phyloP scores from a whole-genome alignment of 2,888 invertebrate species.

The Acanthosepion esculentum region DNA sequence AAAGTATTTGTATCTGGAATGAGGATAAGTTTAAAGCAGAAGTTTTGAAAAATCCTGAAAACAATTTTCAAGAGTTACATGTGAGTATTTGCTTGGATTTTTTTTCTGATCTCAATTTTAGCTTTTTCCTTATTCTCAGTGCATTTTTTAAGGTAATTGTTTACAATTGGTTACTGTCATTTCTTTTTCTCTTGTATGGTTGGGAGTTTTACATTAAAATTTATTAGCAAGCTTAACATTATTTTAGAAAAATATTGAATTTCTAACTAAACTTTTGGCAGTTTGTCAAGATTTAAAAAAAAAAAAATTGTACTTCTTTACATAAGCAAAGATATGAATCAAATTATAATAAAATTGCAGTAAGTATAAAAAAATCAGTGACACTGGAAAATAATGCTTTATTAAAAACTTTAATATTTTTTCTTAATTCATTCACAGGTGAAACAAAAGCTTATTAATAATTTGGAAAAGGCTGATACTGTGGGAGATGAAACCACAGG shows the following conservation, averaged over 20 bases:
- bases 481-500: background rate
- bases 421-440: constrained; percentile 57
- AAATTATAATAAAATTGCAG: no score
- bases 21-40: constrained; percentile 51
- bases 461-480: constrained; percentile 58
- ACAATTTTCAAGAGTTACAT: constrained; percentile 61
- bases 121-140: background rate
- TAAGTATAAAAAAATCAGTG: no score
- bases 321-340: no score
- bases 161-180: no score
- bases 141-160: no score
- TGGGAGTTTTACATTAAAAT: no score
- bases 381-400: background rate
- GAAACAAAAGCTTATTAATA: constrained; percentile 61
- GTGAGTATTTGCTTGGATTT: constrained; percentile 56
- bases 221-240: no score
- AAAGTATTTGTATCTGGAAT: constrained; percentile 52
- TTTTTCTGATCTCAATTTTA: background rate
- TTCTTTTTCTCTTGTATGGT: no score
- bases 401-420: background rate
- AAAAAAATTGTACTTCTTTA: no score
- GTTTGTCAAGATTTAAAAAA: no score
- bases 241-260: no score
- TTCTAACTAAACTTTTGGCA: no score
- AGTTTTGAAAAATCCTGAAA: constrained; percentile 54